phyloP scores from a whole-genome alignment of 2,888 invertebrate genomes.

The Acleris emargana region DNA sequence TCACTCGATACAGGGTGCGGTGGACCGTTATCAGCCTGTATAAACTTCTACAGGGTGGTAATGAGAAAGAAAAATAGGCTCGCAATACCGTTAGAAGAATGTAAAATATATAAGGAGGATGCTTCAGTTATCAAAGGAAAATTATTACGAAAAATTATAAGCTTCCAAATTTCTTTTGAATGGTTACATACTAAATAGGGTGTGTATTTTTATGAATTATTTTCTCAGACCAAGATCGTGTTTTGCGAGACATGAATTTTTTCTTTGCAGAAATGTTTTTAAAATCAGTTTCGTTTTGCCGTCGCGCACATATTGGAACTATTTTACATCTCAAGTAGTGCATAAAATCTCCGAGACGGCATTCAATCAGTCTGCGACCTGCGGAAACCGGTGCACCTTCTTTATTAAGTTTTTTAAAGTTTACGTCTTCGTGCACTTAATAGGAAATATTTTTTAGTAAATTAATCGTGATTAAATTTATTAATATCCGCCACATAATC shows the following conservation, averaged over 20 bases:
- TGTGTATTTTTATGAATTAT: too few species aligned
- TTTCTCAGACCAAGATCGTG: too few species aligned
- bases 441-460: too few species aligned
- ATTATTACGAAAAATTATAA: too few species aligned
- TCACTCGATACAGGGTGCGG: slow-evolving; percentile 50
- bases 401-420: neutral
- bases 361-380: slow-evolving; percentile 7
- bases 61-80: neutral
- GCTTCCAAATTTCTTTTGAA: too few species aligned
- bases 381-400: neutral
- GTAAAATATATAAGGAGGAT: neutral
- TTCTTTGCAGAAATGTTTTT: too few species aligned
- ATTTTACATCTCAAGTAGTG: slow-evolving; percentile 16
- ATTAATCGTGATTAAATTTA: too few species aligned
- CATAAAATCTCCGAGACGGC: slow-evolving; percentile 6
- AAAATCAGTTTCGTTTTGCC: neutral
- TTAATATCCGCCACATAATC: too few species aligned
- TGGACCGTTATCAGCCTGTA: slow-evolving; percentile 31
- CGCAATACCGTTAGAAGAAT: neutral
- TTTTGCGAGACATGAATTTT: too few species aligned
- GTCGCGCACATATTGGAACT: neutral
- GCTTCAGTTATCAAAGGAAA: too few species aligned
- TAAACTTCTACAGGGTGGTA: too few species aligned
- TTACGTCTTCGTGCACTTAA: neutral
- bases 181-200: too few species aligned